Percentiles rank a stretch among this genome's conserved stretches.
phyloP scores from a whole-genome alignment of 2,888 invertebrate genomes.

The Galeruca laticollis region DNA sequence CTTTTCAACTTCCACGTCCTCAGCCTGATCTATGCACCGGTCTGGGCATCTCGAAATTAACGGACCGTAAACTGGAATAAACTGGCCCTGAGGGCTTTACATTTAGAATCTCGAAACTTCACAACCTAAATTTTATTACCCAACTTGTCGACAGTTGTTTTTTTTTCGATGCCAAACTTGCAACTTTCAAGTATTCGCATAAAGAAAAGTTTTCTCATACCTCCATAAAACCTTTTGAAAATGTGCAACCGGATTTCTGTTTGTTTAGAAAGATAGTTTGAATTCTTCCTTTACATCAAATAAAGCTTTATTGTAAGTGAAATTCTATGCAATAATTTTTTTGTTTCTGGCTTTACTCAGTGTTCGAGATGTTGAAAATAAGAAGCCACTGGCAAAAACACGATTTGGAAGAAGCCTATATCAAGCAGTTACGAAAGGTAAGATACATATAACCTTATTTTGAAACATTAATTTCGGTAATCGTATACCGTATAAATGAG shows the following conservation, averaged over 20 bases:
- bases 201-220: constrained; percentile 32
- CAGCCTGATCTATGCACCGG: constrained; percentile 46
- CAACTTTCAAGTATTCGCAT: constrained; percentile 31
- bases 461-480: too few relatives aligned
- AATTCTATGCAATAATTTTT: background rate
- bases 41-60: constrained; percentile 47
- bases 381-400: too few relatives aligned
- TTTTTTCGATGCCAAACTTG: constrained; percentile 23
- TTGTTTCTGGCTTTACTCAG: background rate
- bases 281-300: constrained; percentile 8
- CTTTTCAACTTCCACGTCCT: constrained; percentile 9
- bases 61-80: constrained; percentile 58
- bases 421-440: too few relatives aligned
- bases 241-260: constrained; percentile 11
- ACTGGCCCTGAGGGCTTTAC: constrained; percentile 54
- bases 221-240: constrained; percentile 26
- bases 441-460: too few relatives aligned
- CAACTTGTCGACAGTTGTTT: constrained; percentile 45
- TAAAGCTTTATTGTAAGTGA: background rate
- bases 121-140: constrained; percentile 56
- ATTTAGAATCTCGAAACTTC: constrained; percentile 52
- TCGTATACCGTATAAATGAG: too few relatives aligned
- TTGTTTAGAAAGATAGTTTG: constrained; percentile 18
- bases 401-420: too few relatives aligned
- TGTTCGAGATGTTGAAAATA: background rate